A percentile compares a stretch with the other conserved stretches of the same genome.
Evolutionary conservation across 2,888 invertebrate species (phyloP).

Genomic region (Saturnia pavonia): DNA sequence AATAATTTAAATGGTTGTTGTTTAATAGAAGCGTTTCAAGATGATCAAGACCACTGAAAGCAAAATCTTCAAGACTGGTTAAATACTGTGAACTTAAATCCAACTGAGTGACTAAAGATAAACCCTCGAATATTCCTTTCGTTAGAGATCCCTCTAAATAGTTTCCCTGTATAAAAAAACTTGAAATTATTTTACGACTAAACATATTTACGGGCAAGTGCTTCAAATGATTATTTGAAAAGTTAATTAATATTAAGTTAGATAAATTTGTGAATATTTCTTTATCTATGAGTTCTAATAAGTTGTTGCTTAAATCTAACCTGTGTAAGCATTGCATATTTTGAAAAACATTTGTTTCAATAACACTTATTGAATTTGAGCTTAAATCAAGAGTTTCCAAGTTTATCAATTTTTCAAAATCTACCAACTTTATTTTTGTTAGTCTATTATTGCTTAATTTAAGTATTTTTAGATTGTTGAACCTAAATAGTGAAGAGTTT

Average conservation of each 20-base stretch:
- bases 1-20: slow-evolving; percentile 47
- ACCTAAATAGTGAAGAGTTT: slow-evolving; percentile 52
- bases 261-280: slow-evolving; percentile 38
- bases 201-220: slow-evolving; percentile 51
- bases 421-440: slow-evolving; percentile 36
- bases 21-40: slow-evolving; percentile 47
- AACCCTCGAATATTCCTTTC: slow-evolving; percentile 57
- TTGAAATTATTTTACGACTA: slow-evolving; percentile 44
- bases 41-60: slow-evolving; percentile 49
- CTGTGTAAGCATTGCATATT: slow-evolving; percentile 36
- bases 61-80: slow-evolving; percentile 49
- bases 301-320: slow-evolving; percentile 50
- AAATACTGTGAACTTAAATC: slow-evolving; percentile 54
- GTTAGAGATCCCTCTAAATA: slow-evolving; percentile 46
- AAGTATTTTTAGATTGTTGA: slow-evolving; percentile 46
- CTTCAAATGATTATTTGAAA: slow-evolving; percentile 55
- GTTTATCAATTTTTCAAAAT: slow-evolving; percentile 47
- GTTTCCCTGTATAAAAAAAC: slow-evolving; percentile 50
- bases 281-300: slow-evolving; percentile 41
- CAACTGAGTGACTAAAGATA: slow-evolving; percentile 40
- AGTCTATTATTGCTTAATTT: slow-evolving; percentile 53
- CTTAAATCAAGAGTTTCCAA: slow-evolving; percentile 48
- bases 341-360: slow-evolving; percentile 44
- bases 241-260: slow-evolving; percentile 40
- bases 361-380: slow-evolving; percentile 43